Conservation (phyloP, 2,888 invertebrate species). For the Sesia bembeciformis region DNA sequence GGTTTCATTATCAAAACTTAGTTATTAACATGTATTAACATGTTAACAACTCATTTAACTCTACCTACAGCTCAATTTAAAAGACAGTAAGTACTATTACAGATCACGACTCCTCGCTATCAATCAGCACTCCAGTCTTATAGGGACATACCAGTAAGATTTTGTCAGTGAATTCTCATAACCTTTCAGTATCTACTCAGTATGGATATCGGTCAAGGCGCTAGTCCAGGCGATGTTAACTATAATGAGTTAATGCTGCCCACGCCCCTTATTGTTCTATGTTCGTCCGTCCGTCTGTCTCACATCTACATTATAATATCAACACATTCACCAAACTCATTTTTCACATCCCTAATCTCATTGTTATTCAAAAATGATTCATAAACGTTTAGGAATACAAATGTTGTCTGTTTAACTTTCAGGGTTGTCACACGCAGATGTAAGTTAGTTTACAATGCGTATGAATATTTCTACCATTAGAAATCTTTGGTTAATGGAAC, state of each 20-base stretch:
- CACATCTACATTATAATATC: constrained; percentile 57
- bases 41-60: no score
- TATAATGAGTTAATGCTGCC: constrained; percentile 63
- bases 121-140: background rate
- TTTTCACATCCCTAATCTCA: background rate
- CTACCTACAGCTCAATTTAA: no score
- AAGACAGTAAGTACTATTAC: no score
- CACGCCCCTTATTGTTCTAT: constrained; percentile 67
- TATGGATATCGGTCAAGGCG: constrained; percentile 68
- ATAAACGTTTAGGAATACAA: background rate
- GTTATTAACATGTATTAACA: no score
- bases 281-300: constrained; percentile 50
- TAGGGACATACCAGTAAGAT: background rate
- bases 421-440: constrained; percentile 4
- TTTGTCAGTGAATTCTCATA: constrained; percentile 16
- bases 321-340: constrained; percentile 31
- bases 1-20: no score
- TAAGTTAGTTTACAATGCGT: background rate
- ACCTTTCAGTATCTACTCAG: constrained; percentile 25
- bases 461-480: background rate
- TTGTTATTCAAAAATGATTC: background rate
- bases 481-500: background rate
- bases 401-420: background rate
- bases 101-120: background rate
- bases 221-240: constrained; percentile 46